Conservation (phyloP, 2,797 vertebrate species). For the Malurus leucopterus region DNA sequence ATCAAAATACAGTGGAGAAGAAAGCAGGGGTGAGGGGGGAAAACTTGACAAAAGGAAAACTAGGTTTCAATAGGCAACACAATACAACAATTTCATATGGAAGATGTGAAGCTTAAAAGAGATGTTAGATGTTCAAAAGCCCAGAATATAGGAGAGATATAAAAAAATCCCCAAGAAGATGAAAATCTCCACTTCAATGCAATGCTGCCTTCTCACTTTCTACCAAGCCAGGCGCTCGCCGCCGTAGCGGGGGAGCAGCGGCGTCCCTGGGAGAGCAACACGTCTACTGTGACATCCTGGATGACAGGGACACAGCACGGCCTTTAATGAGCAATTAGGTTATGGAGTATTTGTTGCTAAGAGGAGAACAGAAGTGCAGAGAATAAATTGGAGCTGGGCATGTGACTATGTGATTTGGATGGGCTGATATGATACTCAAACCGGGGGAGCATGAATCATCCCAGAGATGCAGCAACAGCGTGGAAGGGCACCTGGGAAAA, state of each 20-base stretch:
- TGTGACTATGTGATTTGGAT: neutral
- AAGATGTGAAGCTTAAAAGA: slow-evolving; percentile 68
- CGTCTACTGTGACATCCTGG: neutral
- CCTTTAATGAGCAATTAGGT: slow-evolving; percentile 65
- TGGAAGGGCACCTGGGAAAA: neutral
- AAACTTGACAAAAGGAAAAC: slow-evolving; percentile 69
- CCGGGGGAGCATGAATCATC: neutral
- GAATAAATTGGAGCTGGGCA: slow-evolving; percentile 15
- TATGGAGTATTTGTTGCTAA: slow-evolving; percentile 56
- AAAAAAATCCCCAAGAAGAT: slow-evolving; percentile 57
- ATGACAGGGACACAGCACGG: neutral
- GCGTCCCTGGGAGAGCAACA: neutral
- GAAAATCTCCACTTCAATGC: slow-evolving; percentile 67
- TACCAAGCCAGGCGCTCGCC: neutral
- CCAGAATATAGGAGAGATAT: slow-evolving; percentile 52
- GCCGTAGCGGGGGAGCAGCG: slow-evolving; percentile 12
- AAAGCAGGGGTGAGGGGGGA: slow-evolving; percentile 40
- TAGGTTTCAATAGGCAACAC: slow-evolving; percentile 63
- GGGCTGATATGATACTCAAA: neutral
- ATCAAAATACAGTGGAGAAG: slow-evolving; percentile 65
- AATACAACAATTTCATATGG: slow-evolving; percentile 67
- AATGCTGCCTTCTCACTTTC: slow-evolving; percentile 47
- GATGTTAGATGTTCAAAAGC: slow-evolving; percentile 73
- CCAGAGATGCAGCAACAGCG: neutral
- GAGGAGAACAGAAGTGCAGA: slow-evolving; percentile 39